Base-by-base conservation (phyloP, 53 echinoderm and acorn worm species). In the Echinometra lucunter region DNA sequence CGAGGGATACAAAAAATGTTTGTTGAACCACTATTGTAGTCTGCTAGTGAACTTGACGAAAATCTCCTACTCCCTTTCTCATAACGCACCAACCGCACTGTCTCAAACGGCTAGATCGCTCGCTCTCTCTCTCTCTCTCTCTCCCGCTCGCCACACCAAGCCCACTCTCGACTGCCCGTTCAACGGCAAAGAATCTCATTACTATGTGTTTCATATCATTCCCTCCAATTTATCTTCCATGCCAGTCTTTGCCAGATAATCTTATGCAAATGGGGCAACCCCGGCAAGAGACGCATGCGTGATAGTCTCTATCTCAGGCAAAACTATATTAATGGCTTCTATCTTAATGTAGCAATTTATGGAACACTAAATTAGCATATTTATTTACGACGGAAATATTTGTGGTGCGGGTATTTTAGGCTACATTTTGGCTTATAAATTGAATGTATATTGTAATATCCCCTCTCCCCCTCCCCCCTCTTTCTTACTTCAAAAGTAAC, bases 251-350 rank as follows among this genome's bases (percentile, higher is more conserved):
- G 94, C 94, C 58, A 63, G 94, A 94, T 94, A 83, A 94, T 94
- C 94, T 57, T 94, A 94, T 94, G 94, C 94, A 94, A 94, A 94
- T 94, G 94, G 94, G 85, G 17, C 94, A 83, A 17, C 92, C 92
- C 53, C 32, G 92, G 70, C 45, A 27, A 60, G 49, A 78, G 58
- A 58, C 57, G 89, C 89, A 89, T 89, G 89, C 89, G 89, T 60
- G 60, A 19, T 89, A 60, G 89, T 89, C 85, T 85, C 49, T 85
- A 28, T 27, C 13, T 49, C 85, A 85, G 85, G 45, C 85, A 4
- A 78, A 40, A 42, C 23, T 21, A 19, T 69, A 38, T 78, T 19
- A 34, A 35, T 35, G 40, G 78, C 28, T 35, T 78, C 19, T 42
- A 21, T 78, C 38, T 42, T 17, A 21, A 75, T 40, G 18, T 18